Evolutionary conservation across 2,113 vertebrate species (phyloP), one percentile per base, ranked within the genome.

Genomic region (Marmota flaviventris): DNA sequence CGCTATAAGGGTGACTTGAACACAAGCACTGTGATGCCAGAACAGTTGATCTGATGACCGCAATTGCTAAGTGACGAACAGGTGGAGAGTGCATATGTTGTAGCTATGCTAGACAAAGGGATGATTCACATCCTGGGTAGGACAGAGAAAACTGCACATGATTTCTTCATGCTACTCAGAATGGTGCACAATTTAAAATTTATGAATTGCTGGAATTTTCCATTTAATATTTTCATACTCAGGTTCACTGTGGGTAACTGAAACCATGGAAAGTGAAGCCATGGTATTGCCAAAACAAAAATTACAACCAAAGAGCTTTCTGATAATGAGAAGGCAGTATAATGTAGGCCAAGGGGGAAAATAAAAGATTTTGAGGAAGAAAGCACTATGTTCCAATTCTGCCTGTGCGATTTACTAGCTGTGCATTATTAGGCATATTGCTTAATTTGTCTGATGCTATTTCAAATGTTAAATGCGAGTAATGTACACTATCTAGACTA

Each of bases 331-430:
- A 24, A 95, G 18, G 11, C 34, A 82, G 5, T 37, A 88, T 63
- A 88, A 76, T 67, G 2, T 65, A 95, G 34, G 58, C 27, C 42
- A 95, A 87, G 29, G 16, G 53, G 61, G 32, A 25, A 93, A 86
- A 77, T 93, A 20, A 6, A 95, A 83, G 67, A 91, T 84, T 85
- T 77, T 32, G 58, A 92, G 5, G 56, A 76, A 92, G 13, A 78
- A 25, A 85, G 39, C n/a, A 9, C 22, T 85, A 24, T 92, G 16
- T 67, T 96, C 13, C 34, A 78, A 56, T 70, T 17, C 27, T 92
- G 37, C 37, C n/a, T 87, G 34, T 27, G 77, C 7, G 29, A 78
- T 53, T 96, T 91, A 42, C 34, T 75, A 87, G 13, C 10, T 85
- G 29, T 84, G 24, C 27, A 65, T 8, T 86, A 90, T 76, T 27